Base-by-base conservation (phyloP, 92 coral and sea anemone genomes). In the Metridium senile region DNA sequence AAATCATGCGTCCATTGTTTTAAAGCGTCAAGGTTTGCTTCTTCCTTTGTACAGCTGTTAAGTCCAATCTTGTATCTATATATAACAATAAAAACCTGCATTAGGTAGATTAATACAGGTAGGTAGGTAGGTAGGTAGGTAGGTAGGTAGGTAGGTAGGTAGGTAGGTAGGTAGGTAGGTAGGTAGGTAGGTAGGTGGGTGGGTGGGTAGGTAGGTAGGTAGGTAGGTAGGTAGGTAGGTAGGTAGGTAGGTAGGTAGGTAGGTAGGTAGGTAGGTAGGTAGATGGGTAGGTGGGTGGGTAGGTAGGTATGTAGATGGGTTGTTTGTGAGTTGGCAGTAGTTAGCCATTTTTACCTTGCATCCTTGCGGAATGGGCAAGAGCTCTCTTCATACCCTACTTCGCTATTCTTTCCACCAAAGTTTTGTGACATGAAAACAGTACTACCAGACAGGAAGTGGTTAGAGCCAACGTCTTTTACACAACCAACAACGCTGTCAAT, bases 61-160 rank as follows among this genome's bases (percentile, higher is more conserved):
- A 85, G 23, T 20, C 97, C 92, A 47, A 91, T 25, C 90, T 89
- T 84, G 75, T 79, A 88, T 49, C 97, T 91, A 39, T 39, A 4
- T 26, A 57, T 23, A 26, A 39, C 49, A 39, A 39, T 4, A 39
- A 39, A 4, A 39, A 6, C 46, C 22, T 1, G 7, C 11, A 59
- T 11, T n/a, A n/a, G n/a, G 13, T 39, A 4, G 8, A 39, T 39
- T 39, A 39, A 39, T 4, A 39, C 13, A 39, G 6, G 49, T 39
- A 13, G 49, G 13, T 4, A 39, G 49, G 13, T 6, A 39, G 19
- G 21, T 35, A 0, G 26, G 47, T 1, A 20, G 57, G 30, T 20
- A 2, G 3, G 0, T 39, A 32, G 1, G 13, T 21, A 7, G 13
- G 62, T 8, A 68, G 7, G 35, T 1, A 1, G n/a, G 16, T 13